A percentile compares a stretch with the other conserved stretches of the same genome.
Evolutionary conservation across 1,140 invertebrate species (phyloP).

Genomic region (honey bee (Apis mellifera)): Amel_HAv3.1 CM009942.2:915001-915500

Average conservation of each 20-base stretch:
- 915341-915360: constrained; percentile 85
- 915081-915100: constrained; percentile 28
- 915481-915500: constrained; percentile 91
- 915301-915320: constrained; percentile 15
- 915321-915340: neutral
- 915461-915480: constrained; percentile 92
- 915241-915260: constrained; percentile 96
- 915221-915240: constrained; percentile 95
- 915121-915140: constrained; percentile 78
- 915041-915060: constrained; percentile 17
- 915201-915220: constrained; percentile 97
- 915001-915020: constrained; percentile 69
- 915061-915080: constrained; percentile 30
- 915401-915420: constrained; percentile 99
- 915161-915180: constrained; percentile 98
- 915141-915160: constrained; percentile 87
- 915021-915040: constrained; percentile 72
- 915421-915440: constrained; percentile 96
- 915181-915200: constrained; percentile 98
- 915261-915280: constrained; percentile 94
- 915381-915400: constrained; percentile 99
- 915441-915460: constrained; percentile 91
- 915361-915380: constrained; percentile 97
- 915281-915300: constrained; percentile 65
- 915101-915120: constrained; percentile 45